Evolutionary conservation across 1,140 invertebrate genomes (phyloP).

Genomic region (Lepidurus arcticus): DNA sequence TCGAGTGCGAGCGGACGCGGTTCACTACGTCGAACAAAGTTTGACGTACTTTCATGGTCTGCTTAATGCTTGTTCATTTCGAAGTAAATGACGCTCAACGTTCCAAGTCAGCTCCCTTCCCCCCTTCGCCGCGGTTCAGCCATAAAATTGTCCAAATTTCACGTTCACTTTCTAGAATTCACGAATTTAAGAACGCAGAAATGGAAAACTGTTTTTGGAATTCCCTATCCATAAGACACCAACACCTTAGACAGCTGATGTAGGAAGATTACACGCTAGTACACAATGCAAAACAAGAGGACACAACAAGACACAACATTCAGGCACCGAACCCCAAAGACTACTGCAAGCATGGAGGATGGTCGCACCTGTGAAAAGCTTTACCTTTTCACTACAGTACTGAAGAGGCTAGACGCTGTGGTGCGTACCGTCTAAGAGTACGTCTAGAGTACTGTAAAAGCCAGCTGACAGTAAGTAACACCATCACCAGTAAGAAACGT

Average conservation of each 20-base stretch:
- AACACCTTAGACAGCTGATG: no score
- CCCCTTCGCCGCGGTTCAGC: neutral
- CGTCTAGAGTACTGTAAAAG: neutral
- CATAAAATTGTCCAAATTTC: neutral
- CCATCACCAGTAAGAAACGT: neutral
- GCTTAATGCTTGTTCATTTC: conserved; percentile 10
- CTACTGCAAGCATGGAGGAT: neutral
- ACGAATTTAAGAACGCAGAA: neutral
- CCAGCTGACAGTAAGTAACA: neutral
- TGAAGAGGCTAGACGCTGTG: no score
- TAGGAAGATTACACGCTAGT: no score
- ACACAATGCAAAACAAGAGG: no score
- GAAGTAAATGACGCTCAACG: conserved; percentile 5
- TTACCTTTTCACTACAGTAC: neutral
- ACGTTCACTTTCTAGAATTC: neutral
- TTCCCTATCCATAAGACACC: no score
- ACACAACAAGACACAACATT: neutral
- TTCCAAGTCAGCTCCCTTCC: neutral
- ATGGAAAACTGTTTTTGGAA: no score
- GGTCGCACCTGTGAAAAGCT: neutral
- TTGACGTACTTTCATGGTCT: conserved; percentile 19
- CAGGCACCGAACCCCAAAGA: neutral
- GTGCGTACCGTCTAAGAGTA: neutral
- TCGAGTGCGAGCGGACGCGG: neutral
- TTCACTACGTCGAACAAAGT: conserved; percentile 15